Conservation (phyloP, 2,113 vertebrate genomes). For the Piaya cayana region DNA sequence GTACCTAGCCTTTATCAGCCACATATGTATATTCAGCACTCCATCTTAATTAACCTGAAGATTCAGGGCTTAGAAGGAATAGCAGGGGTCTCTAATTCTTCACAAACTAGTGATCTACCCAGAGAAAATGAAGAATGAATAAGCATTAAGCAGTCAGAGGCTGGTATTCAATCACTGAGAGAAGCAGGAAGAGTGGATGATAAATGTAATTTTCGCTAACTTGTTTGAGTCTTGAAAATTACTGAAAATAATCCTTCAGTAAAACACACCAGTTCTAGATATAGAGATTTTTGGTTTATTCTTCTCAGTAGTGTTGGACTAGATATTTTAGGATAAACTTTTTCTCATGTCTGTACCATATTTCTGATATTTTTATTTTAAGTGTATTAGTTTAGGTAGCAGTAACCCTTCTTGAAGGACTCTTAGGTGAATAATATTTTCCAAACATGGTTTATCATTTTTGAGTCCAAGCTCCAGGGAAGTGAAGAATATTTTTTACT, state of each 20-base stretch:
- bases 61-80: slow-evolving; percentile 58
- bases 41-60: slow-evolving; percentile 74
- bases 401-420: not conserved
- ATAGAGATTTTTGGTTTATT: not conserved
- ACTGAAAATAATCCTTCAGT: slow-evolving; percentile 17
- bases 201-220: slow-evolving; percentile 28
- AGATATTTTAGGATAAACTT: not conserved
- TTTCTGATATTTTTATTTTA: not conserved
- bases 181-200: slow-evolving; percentile 33
- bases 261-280: not conserved
- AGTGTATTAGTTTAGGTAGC: not conserved
- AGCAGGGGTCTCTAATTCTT: slow-evolving; percentile 67
- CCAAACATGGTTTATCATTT: slow-evolving; percentile 24
- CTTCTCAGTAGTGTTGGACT: not conserved
- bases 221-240: slow-evolving; percentile 12
- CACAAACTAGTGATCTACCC: slow-evolving; percentile 62
- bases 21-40: not conserved
- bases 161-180: slow-evolving; percentile 55
- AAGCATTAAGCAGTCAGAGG: slow-evolving; percentile 60
- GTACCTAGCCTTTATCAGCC: slow-evolving; percentile 38
- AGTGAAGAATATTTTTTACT: slow-evolving; percentile 1
- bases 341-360: not conserved
- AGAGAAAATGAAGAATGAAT: slow-evolving; percentile 64
- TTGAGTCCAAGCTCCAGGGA: not conserved
- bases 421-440: not conserved